Evolutionary conservation across 1,140 invertebrate species (phyloP).

Genomic region (Caenorhabditis briggsae): DNA sequence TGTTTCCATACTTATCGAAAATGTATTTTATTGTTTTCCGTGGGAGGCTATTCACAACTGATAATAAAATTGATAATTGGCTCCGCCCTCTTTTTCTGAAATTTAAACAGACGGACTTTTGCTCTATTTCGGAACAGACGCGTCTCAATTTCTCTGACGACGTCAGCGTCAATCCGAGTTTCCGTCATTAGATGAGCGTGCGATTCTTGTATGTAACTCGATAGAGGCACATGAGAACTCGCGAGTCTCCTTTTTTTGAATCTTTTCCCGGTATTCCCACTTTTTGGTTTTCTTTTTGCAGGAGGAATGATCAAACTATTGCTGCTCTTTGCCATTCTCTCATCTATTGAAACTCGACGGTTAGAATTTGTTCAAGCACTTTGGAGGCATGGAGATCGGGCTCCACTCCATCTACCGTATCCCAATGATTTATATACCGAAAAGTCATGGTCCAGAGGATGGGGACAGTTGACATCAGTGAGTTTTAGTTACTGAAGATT

Average conservation of each 20-base stretch:
- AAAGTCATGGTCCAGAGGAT: conserved; percentile 52
- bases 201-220: conserved; percentile 42
- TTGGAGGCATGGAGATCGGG: conserved; percentile 25
- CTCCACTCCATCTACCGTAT: conserved; percentile 52
- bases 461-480: conserved; percentile 56
- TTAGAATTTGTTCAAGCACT: conserved; percentile 56
- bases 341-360: conserved; percentile 32
- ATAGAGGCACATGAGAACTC: conserved; percentile 37
- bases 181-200: conserved; percentile 51
- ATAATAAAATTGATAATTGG: neutral
- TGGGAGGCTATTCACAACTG: conserved; percentile 1
- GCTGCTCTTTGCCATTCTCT: neutral
- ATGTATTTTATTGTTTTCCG: conserved; percentile 13
- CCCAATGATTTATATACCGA: conserved; percentile 48
- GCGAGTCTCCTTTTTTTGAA: neutral
- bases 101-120: neutral
- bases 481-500: neutral
- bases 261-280: conserved; percentile 6
- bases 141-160: conserved; percentile 40
- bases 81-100: neutral
- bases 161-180: conserved; percentile 27
- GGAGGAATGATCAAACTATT: conserved; percentile 12
- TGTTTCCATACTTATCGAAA: neutral
- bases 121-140: conserved; percentile 44
- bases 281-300: conserved; percentile 12